phyloP scores from a whole-genome alignment of 2,888 invertebrate genomes.

The Sinotaia quadrata region DNA sequence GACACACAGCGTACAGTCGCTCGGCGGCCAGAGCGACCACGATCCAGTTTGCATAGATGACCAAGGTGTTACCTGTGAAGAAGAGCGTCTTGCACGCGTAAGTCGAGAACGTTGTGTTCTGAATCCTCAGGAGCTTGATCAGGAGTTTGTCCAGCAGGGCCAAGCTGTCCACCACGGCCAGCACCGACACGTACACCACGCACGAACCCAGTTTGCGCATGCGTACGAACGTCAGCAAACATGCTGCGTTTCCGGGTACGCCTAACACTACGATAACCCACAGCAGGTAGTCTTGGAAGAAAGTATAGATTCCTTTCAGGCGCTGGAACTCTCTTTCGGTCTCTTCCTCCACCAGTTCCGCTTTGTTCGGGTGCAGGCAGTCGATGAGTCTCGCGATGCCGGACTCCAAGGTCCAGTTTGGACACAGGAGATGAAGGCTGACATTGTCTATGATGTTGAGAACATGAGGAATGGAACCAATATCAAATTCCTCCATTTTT shows the following conservation, averaged over 20 bases:
- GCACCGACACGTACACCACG: constrained; percentile 47
- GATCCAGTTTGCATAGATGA: constrained; percentile 58
- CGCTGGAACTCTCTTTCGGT: too few species aligned
- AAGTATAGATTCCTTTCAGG: too few species aligned
- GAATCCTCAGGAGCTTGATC: constrained; percentile 42
- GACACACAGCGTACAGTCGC: constrained; percentile 55
- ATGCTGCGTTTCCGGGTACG: constrained; percentile 52
- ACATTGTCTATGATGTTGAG: too few species aligned
- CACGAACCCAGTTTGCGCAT: constrained; percentile 52
- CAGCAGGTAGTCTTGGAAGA: constrained; percentile 51
- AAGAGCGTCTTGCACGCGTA: constrained; percentile 48
- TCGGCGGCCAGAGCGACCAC: constrained; percentile 57
- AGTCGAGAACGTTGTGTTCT: constrained; percentile 36
- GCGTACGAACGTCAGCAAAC: constrained; percentile 45
- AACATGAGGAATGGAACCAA: too few species aligned
- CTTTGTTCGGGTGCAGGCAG: background rate
- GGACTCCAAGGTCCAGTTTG: too few species aligned
- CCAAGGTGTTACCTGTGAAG: constrained; percentile 46
- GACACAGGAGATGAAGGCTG: too few species aligned
- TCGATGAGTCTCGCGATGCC: too few species aligned
- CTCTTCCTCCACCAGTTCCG: constrained; percentile 1
- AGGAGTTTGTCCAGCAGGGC: constrained; percentile 51
- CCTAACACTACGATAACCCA: constrained; percentile 50
- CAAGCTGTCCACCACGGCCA: constrained; percentile 53
- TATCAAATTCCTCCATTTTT: too few species aligned